Conservation (phyloP, 2,113 vertebrate genomes). For the Hydrolagus affinis region DNA sequence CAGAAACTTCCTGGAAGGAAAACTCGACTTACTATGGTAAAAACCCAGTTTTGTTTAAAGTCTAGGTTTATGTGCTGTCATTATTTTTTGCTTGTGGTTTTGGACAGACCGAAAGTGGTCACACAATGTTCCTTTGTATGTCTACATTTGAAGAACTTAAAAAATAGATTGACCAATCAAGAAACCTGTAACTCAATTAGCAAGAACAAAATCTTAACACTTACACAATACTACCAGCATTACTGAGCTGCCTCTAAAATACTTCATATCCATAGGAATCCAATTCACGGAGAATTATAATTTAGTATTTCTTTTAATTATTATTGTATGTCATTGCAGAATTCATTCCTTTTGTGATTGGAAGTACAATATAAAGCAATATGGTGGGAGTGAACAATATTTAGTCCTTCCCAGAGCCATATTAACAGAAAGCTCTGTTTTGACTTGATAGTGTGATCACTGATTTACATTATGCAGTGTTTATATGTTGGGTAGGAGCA, state of each 20-base stretch:
- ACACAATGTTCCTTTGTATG: background rate
- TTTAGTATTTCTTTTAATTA: no score
- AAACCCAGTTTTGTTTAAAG: slow-evolving; percentile 27
- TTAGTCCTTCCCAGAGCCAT: no score
- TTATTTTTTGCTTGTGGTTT: slow-evolving; percentile 10
- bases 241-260: background rate
- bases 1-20: slow-evolving; percentile 30
- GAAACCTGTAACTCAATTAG: slow-evolving; percentile 18
- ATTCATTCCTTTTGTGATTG: no score
- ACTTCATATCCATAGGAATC: background rate
- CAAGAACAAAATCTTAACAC: background rate
- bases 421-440: no score
- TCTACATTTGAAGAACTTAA: background rate
- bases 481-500: background rate
- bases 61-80: slow-evolving; percentile 14
- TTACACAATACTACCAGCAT: background rate
- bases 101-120: background rate
- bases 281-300: background rate
- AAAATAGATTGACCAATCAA: background rate
- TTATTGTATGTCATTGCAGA: no score
- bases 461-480: no score
- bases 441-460: no score
- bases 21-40: slow-evolving; percentile 13
- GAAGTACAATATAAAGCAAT: no score
- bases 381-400: no score